Conservation (phyloP, 30 jellyfish, hydroid and myxozoan species). For the Aurelia aurita complex sp. Pacific region DNA sequence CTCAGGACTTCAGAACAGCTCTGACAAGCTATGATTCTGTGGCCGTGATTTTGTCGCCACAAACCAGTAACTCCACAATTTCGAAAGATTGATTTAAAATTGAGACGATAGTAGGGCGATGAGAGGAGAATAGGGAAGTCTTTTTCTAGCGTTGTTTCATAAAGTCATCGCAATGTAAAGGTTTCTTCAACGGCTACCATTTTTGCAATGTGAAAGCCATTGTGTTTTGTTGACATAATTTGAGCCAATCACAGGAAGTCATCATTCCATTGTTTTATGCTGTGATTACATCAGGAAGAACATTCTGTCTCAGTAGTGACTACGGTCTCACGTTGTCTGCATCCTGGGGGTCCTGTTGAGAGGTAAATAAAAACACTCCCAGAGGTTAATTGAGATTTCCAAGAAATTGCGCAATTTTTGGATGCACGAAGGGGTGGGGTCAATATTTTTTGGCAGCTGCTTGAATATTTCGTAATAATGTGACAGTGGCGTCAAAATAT, state of each 20-base stretch:
- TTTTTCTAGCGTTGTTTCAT: not conserved
- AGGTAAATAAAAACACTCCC: no score
- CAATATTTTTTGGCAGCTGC: no score
- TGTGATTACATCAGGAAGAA: conserved; percentile 15
- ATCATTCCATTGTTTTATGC: not conserved
- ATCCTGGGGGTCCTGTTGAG: no score
- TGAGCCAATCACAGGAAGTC: conserved; percentile 44
- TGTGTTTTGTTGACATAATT: conserved; percentile 55
- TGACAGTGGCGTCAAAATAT: no score
- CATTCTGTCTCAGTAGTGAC: no score
- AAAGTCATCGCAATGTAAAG: not conserved
- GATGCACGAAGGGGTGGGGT: no score
- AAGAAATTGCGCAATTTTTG: no score
- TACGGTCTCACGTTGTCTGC: no score
- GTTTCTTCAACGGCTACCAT: conserved; percentile 18
- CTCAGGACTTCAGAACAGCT: not conserved
- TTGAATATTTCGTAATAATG: no score
- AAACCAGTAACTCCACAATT: conserved; percentile 19
- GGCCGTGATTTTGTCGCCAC: conserved; percentile 13
- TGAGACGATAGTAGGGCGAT: not conserved
- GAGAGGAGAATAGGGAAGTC: not conserved
- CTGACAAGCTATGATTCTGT: conserved; percentile 4
- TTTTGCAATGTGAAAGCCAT: conserved; percentile 12
- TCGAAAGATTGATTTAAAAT: not conserved
- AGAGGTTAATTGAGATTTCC: no score